phyloP scores from a whole-genome alignment of 2,113 vertebrate species.

The Neolamprologus kungweensis region DNA sequence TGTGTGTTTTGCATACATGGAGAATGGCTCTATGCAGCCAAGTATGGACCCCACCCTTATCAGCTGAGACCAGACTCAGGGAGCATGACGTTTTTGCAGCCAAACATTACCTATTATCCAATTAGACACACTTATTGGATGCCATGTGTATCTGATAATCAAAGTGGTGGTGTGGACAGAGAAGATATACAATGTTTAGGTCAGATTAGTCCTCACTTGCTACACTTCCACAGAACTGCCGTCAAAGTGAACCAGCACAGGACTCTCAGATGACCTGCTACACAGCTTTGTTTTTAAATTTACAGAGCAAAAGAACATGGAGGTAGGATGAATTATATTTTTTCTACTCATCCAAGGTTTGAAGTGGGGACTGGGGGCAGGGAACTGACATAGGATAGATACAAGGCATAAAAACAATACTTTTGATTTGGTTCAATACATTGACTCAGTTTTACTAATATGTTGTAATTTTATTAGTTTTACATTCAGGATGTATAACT shows the following conservation, averaged over 20 bases:
- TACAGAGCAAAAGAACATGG: neutral
- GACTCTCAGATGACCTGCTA: neutral
- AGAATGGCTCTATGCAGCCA: neutral
- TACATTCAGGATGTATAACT: neutral
- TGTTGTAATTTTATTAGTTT: neutral
- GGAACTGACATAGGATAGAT: neutral
- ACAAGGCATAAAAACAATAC: neutral
- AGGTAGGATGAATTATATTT: neutral
- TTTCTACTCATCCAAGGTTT: neutral
- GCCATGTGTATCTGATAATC: neutral
- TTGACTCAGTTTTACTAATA: neutral
- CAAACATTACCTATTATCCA: neutral
- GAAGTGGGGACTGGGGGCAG: neutral
- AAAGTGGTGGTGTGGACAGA: neutral
- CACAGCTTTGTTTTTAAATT: neutral
- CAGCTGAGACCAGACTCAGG: constrained; percentile 44
- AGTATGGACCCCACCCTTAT: constrained; percentile 50
- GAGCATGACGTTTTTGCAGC: neutral
- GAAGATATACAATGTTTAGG: constrained; percentile 29
- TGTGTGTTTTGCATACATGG: neutral
- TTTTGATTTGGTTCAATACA: neutral
- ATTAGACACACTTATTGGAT: neutral
- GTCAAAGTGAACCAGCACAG: neutral
- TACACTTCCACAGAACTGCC: neutral
- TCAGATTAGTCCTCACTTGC: neutral